Evolutionary conservation across 1,140 invertebrate genomes (phyloP), one percentile per base, ranked within the genome.

Genomic region (Leptinotarsa undecemlineata): DNA sequence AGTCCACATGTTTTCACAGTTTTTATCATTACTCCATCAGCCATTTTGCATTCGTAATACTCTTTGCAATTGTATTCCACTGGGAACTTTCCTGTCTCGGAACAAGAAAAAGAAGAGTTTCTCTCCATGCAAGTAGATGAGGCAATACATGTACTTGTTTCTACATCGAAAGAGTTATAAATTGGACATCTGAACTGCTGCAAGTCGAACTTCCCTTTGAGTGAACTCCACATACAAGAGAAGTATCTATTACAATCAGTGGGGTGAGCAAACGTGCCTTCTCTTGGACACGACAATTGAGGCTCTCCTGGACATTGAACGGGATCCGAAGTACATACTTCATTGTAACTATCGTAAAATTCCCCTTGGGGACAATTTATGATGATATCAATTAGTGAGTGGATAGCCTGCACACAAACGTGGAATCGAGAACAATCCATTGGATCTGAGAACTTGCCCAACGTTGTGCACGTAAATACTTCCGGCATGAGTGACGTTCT

Each of bases 291-390:
- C 26, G 47, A 62, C 14, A 82, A 60, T 57, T 64, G 15, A 4
- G 20, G 13, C 69, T 82, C 80, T 57, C 78, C 74, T 13, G 82
- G 80, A 76, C 82, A 83, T 73, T 80, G 81, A 14, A 83, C 82
- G 3, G 82, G 82, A 47, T 76, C 71, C 15, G 70, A 79, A 1
- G 81, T 83, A 73, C 82, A 83, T 33, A 73, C 48, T 63, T 73
- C 33, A 63, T 73, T 78, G 17, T 74, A 75, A 62, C 73, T 19
- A 73, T 83, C 81, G 64, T 77, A 83, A 5, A 67, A 14, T 11
- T 77, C 81, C 15, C 78, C 79, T 23, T 20, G 4, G 4, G 80
- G 80, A 74, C 82, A 83, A 4, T 42, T 14, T 3, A 76, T 77
- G 14, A 81, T 60, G 19, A 74, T 69, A 62, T 74, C 26, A 15